phyloP scores from a whole-genome alignment of 2,797 vertebrate genomes.

The Arctocebus calabarensis region DNA sequence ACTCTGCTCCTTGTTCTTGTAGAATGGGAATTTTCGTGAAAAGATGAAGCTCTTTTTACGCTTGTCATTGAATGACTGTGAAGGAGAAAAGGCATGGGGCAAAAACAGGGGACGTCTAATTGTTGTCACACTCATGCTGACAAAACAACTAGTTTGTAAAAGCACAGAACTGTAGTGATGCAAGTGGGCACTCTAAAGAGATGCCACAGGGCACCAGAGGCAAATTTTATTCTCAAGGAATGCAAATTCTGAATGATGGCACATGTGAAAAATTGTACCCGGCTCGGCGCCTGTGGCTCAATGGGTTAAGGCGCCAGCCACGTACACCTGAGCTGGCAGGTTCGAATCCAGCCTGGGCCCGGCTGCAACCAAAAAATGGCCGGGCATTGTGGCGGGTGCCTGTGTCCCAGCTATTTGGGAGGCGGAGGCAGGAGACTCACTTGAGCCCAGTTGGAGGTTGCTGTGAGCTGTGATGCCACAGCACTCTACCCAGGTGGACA shows the following conservation, averaged over 20 bases:
- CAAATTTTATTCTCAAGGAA: conserved; percentile 32
- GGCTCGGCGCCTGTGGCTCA: too few relatives aligned
- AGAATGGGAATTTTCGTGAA: conserved; percentile 99
- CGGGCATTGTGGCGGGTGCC: too few relatives aligned
- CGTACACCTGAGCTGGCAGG: too few relatives aligned
- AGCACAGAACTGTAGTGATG: conserved; percentile 92
- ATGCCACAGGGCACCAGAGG: conserved; percentile 26
- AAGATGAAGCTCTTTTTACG: conserved; percentile 99
- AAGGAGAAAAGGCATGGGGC: conserved; percentile 98
- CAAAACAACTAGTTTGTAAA: conserved; percentile 93
- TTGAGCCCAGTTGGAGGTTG: too few relatives aligned
- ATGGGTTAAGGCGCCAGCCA: too few relatives aligned
- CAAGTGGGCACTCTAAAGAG: conserved; percentile 73
- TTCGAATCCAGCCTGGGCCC: too few relatives aligned
- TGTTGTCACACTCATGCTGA: conserved; percentile 98
- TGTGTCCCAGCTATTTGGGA: too few relatives aligned
- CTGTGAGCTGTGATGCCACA: too few relatives aligned
- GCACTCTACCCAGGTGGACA: too few relatives aligned
- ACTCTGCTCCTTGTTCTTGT: conserved; percentile 99
- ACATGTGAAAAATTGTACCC: not conserved
- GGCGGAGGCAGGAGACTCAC: too few relatives aligned
- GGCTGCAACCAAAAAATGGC: too few relatives aligned
- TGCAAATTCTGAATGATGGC: conserved; percentile 27
- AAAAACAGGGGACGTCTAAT: conserved; percentile 96
- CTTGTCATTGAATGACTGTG: conserved; percentile 99